Evolutionary conservation across 2,797 vertebrate genomes (phyloP).

Genomic region (Enteromius argenteus): DNA sequence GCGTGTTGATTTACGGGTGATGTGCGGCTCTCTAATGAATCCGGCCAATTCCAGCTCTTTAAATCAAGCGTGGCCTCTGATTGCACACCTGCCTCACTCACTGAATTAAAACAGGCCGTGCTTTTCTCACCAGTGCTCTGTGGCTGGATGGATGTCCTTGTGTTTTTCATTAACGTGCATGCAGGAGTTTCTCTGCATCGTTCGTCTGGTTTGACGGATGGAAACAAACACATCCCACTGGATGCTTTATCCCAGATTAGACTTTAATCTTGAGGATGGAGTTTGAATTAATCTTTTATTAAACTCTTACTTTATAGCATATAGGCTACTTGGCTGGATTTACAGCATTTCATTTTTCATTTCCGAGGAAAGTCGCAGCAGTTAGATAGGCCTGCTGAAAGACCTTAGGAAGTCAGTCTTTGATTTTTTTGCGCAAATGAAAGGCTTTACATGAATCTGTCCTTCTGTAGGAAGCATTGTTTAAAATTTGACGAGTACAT

Average conservation of each 20-base stretch:
- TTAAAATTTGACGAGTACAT: neutral
- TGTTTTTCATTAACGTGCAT: neutral
- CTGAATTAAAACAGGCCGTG: neutral
- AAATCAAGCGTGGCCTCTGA: slow-evolving; percentile 44
- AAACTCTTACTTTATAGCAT: slow-evolving; percentile 65
- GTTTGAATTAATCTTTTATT: slow-evolving; percentile 73
- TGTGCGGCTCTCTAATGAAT: slow-evolving; percentile 78
- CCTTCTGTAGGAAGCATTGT: neutral
- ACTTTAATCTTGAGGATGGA: slow-evolving; percentile 72
- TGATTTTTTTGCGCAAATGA: neutral
- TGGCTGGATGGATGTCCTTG: neutral
- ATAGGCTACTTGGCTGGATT: slow-evolving; percentile 60
- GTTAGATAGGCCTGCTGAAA: neutral
- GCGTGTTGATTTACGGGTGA: slow-evolving; percentile 75
- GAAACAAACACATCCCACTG: slow-evolving; percentile 26
- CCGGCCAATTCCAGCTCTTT: slow-evolving; percentile 62
- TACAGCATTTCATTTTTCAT: slow-evolving; percentile 42
- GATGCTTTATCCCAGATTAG: slow-evolving; percentile 72
- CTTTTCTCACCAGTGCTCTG: neutral
- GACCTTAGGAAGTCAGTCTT: neutral
- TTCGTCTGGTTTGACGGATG: slow-evolving; percentile 1
- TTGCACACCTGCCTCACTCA: slow-evolving; percentile 48
- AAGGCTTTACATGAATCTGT: neutral
- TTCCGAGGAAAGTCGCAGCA: neutral
- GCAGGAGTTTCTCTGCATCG: neutral